Evolutionary conservation across 2,888 invertebrate genomes (phyloP).

Genomic region (Lithosia quadra): DNA sequence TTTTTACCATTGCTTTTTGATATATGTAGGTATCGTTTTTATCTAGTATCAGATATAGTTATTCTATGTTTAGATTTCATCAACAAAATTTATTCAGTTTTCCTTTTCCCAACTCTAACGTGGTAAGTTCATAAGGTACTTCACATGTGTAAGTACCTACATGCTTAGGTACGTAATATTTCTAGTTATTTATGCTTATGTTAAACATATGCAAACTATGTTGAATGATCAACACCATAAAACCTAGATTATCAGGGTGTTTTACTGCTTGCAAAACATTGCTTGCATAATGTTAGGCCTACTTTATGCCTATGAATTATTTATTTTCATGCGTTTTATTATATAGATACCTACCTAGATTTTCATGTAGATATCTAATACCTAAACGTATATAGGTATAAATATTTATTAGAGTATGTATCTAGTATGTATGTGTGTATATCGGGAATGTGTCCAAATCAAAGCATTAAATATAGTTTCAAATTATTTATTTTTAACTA

Average conservation of each 20-base stretch:
- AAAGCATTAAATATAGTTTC: conserved; percentile 68
- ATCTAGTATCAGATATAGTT: neutral
- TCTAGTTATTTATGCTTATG: conserved; percentile 20
- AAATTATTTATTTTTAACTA: conserved; percentile 82
- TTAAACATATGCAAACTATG: conserved; percentile 36
- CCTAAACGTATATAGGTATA: neutral
- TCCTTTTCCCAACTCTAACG: neutral
- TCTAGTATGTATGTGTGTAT: conserved; percentile 23
- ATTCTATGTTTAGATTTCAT: neutral
- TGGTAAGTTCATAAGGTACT: too few relatives aligned
- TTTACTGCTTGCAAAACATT: conserved; percentile 25
- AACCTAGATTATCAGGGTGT: conserved; percentile 27
- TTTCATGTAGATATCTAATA: neutral
- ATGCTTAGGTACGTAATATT: neutral
- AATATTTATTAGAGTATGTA: neutral
- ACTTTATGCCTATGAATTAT: conserved; percentile 24
- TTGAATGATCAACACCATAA: conserved; percentile 26
- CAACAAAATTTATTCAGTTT: neutral
- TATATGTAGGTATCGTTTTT: neutral
- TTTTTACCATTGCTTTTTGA: neutral
- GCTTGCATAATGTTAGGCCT: conserved; percentile 34
- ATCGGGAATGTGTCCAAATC: conserved; percentile 54
- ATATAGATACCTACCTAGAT: too few relatives aligned
- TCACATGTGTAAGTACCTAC: neutral
- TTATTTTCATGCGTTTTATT: neutral